Conservation (phyloP, 2,797 vertebrate species). For the Adelosebastes latens region DNA sequence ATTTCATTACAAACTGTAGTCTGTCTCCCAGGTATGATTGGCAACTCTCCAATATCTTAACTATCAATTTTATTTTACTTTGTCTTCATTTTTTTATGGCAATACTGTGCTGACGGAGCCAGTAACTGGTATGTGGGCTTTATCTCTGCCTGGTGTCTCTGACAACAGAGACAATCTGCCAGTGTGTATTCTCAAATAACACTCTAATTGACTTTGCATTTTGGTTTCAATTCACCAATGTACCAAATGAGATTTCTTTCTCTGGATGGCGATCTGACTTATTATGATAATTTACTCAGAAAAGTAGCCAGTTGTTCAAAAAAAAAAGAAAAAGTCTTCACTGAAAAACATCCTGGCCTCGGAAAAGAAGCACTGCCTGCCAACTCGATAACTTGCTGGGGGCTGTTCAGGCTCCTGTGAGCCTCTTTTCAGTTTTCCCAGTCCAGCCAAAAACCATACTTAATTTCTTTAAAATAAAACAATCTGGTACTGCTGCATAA, state of each 20-base stretch:
- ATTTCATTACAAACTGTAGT: background rate
- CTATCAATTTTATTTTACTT: background rate
- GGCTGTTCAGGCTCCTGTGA: slow-evolving; percentile 17
- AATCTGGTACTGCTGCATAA: background rate
- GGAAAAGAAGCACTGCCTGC: slow-evolving; percentile 12
- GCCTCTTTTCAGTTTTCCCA: slow-evolving; percentile 12
- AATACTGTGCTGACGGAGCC: background rate
- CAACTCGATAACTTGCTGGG: slow-evolving; percentile 19
- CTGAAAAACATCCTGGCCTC: background rate
- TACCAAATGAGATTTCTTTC: slow-evolving; percentile 12
- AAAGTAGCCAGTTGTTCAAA: slow-evolving; percentile 2
- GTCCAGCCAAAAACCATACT: slow-evolving; percentile 8
- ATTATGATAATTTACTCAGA: slow-evolving; percentile 29
- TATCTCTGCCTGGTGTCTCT: background rate
- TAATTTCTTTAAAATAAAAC: slow-evolving; percentile 15
- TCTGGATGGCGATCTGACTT: slow-evolving; percentile 19
- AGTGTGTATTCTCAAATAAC: slow-evolving; percentile 1
- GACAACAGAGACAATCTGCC: background rate
- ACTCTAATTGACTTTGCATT: slow-evolving; percentile 30
- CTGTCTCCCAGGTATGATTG: background rate
- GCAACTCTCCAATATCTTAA: background rate
- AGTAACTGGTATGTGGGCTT: background rate
- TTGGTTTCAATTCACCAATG: slow-evolving; percentile 31
- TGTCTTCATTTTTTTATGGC: background rate
- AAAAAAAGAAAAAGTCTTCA: background rate